Evolutionary conservation across 2,797 vertebrate species (phyloP), one percentile per base, ranked within the genome.

Genomic region (Tolypeutes matacus): DNA sequence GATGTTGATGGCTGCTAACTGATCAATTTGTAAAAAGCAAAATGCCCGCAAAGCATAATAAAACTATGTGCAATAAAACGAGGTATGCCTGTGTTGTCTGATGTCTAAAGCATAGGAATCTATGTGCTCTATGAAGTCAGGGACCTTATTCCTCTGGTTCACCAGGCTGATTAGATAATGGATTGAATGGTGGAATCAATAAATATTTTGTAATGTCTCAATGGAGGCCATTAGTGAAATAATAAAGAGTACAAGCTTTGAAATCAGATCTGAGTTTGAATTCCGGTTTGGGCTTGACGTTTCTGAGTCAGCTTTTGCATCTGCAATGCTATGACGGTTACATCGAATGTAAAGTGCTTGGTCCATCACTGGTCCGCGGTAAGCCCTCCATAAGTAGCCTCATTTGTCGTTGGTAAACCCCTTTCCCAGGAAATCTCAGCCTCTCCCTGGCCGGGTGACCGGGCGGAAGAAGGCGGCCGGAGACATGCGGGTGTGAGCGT

Each of bases 41-140:
- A 56, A 20, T 56, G 17, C 17, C 56, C 18, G 5, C 18, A 7
- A 56, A 56, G 18, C 18, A 20, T 15, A 56, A 56, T 56, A 21
- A 56, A 56, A 56, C 18, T 6, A 53, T 1, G 51, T 53, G 51
- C 14, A 53, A 17, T 17, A 53, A 53, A 53, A 14, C 14, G 56
- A 56, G 56, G 56, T 56, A 56, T 7, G 56, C 6, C 20, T 21
- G 0, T 3, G 0, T 3, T 7, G 11, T n/a, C 83, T 65, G 46
- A 15, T 18, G 31, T 17, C 31, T 15, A 56, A 69, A 3, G 31
- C 60, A 15, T 1, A 70, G 56, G 17, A 65, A 20, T 29, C 64
- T 42, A 7, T 36, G 29, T 51, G 3, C 27, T 9, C 42, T 76
- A 21, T 2, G 39, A 80, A 60, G 53, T 75, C 62, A 36, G 42